Percentiles rank a stretch among this genome's conserved stretches.
phyloP scores from a whole-genome alignment of 2,888 invertebrate genomes.

The Cephus pygmeus region DNA sequence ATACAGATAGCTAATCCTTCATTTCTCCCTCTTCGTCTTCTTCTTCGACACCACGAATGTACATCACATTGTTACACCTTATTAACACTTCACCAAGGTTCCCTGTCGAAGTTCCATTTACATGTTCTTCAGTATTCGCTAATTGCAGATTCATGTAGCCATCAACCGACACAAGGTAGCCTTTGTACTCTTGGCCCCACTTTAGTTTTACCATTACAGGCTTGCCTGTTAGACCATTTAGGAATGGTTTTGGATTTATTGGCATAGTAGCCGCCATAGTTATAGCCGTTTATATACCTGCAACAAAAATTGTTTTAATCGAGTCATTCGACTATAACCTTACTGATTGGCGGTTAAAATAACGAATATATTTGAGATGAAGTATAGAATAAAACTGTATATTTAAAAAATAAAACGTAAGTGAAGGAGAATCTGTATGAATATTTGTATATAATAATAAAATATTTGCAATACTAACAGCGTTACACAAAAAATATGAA shows the following conservation, averaged over 20 bases:
- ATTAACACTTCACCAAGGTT: slow-evolving; percentile 97
- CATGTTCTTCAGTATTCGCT: slow-evolving; percentile 97
- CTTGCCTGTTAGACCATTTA: slow-evolving; percentile 98
- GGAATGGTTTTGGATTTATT: slow-evolving; percentile 98
- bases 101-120: slow-evolving; percentile 91
- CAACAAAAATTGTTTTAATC: not conserved
- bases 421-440: not conserved
- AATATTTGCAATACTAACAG: not conserved
- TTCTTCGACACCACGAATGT: slow-evolving; percentile 94
- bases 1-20: slow-evolving; percentile 74
- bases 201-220: slow-evolving; percentile 97
- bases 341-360: not conserved
- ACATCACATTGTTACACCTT: slow-evolving; percentile 96
- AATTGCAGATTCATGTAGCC: slow-evolving; percentile 99
- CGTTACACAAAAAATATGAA: slow-evolving; percentile 1
- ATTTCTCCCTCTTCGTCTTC: slow-evolving; percentile 98
- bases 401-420: not conserved
- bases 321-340: not conserved
- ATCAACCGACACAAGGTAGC: slow-evolving; percentile 96
- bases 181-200: slow-evolving; percentile 99
- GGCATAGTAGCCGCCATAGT: slow-evolving; percentile 89
- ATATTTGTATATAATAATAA: not conserved
- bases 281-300: slow-evolving; percentile 19
- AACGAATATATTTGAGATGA: not conserved
- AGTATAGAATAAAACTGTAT: not conserved